Evolutionary conservation across 2,888 invertebrate genomes (phyloP).

Genomic region (Himalopsyche tibetana): DNA sequence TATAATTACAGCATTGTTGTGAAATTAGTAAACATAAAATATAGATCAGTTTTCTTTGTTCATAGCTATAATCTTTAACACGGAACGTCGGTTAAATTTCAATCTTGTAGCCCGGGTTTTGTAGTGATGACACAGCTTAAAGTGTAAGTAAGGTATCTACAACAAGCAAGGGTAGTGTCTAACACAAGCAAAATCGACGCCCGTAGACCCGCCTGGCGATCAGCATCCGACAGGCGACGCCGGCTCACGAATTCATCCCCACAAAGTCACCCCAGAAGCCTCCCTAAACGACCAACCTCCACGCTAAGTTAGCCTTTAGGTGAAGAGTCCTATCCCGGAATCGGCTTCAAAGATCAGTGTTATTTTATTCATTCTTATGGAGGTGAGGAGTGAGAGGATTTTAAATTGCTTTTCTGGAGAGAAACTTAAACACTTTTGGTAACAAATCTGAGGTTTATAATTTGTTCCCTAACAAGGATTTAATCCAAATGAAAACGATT

Average conservation of each 20-base stretch:
- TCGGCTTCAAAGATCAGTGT: constrained; percentile 34
- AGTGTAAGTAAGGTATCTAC: constrained; percentile 20
- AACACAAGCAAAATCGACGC: constrained; percentile 23
- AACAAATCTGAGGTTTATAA: constrained; percentile 18
- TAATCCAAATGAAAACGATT: too few relatives aligned
- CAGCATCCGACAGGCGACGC: constrained; percentile 21
- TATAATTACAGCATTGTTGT: too few relatives aligned
- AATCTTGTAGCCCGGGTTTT: background rate
- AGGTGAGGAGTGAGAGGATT: constrained; percentile 1
- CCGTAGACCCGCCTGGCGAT: background rate
- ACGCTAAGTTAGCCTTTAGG: constrained; percentile 18
- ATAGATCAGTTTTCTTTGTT: too few relatives aligned
- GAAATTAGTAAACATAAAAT: too few relatives aligned
- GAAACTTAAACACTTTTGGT: constrained; percentile 31
- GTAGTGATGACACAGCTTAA: constrained; percentile 15
- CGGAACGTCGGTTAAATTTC: too few relatives aligned
- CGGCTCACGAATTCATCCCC: background rate
- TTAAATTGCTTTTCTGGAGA: constrained; percentile 20
- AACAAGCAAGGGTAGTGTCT: background rate
- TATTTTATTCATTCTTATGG: constrained; percentile 23
- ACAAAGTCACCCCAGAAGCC: constrained; percentile 13
- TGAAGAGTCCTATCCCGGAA: constrained; percentile 10
- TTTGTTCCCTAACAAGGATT: background rate
- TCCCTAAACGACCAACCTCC: constrained; percentile 27
- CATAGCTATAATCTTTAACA: too few relatives aligned